Evolutionary conservation across 2,888 invertebrate genomes (phyloP).

Genomic region (Watsonalla binaria): DNA sequence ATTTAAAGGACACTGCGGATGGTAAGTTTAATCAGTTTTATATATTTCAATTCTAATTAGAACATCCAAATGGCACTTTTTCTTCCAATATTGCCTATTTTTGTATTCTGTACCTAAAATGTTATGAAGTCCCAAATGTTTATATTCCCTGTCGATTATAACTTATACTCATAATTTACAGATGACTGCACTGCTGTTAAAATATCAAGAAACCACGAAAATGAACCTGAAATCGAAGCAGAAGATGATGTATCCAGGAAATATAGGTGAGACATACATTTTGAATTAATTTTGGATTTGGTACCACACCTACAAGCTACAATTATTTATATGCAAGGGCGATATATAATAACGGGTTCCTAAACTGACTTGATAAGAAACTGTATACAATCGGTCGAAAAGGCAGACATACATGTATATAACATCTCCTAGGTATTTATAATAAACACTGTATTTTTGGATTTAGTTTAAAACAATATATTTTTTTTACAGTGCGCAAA

Average conservation of each 20-base stretch:
- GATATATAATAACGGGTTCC: too few species aligned
- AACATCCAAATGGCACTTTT: not conserved
- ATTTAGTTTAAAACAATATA: too few species aligned
- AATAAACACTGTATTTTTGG: too few species aligned
- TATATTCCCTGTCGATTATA: not conserved
- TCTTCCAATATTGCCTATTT: not conserved
- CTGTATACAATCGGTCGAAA: too few species aligned
- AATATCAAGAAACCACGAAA: constrained; percentile 35
- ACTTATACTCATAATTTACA: constrained; percentile 27
- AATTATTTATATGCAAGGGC: too few species aligned
- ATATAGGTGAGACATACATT: not conserved
- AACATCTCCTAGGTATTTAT: not conserved
- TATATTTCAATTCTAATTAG: too few species aligned
- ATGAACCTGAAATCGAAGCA: not conserved
- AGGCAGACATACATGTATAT: too few species aligned
- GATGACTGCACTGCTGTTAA: constrained; percentile 46
- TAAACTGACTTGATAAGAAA: too few species aligned
- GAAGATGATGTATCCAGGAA: not conserved
- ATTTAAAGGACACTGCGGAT: constrained; percentile 21
- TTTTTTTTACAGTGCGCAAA: constrained; percentile 15
- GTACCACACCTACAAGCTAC: too few species aligned
- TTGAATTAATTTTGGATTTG: too few species aligned
- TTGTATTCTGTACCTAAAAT: not conserved
- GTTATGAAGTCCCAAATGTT: not conserved
- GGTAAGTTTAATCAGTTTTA: too few species aligned